These are phyloP conservation scores for Eupithecia pulchellata DNA, from an alignment of 2,888 invertebrate species.

Conservation along the genomic window DNA sequence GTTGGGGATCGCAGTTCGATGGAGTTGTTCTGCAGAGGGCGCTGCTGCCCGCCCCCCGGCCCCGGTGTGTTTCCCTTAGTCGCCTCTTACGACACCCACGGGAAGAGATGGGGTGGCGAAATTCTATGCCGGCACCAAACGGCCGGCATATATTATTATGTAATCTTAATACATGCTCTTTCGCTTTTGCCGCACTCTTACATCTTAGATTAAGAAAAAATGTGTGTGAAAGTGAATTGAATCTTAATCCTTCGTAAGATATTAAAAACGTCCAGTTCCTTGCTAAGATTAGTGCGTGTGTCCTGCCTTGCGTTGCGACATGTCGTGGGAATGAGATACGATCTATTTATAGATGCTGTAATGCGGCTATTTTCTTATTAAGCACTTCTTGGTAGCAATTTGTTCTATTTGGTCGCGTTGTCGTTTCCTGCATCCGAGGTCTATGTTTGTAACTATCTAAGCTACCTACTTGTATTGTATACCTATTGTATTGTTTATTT, in stretches of 20 bases:
- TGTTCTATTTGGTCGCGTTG: conserved; percentile 15
- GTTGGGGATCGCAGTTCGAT: too few species aligned
- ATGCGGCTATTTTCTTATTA: conserved; percentile 26
- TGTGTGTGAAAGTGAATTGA: too few species aligned
- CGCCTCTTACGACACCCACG: too few species aligned
- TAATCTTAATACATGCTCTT: too few species aligned
- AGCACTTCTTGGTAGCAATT: conserved; percentile 24
- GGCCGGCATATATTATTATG: too few species aligned
- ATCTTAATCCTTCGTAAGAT: too few species aligned
- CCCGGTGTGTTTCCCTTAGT: too few species aligned
- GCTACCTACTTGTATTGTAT: not conserved
- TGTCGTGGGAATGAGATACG: conserved; percentile 9
- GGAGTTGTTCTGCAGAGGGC: too few species aligned
- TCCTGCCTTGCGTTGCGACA: not conserved
- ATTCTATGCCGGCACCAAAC: too few species aligned
- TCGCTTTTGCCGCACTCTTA: not conserved
- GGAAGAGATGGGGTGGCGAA: too few species aligned
- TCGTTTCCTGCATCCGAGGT: conserved; percentile 12
- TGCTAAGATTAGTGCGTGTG: not conserved
- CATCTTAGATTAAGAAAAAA: not conserved
- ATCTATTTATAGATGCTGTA: conserved; percentile 35
- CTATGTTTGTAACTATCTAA: not conserved
- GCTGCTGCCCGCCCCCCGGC: too few species aligned
- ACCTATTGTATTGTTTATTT: not conserved
- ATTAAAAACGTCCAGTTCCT: not conserved